Conservation (phyloP, 1,140 invertebrate species). For the Mya arenaria region DNA sequence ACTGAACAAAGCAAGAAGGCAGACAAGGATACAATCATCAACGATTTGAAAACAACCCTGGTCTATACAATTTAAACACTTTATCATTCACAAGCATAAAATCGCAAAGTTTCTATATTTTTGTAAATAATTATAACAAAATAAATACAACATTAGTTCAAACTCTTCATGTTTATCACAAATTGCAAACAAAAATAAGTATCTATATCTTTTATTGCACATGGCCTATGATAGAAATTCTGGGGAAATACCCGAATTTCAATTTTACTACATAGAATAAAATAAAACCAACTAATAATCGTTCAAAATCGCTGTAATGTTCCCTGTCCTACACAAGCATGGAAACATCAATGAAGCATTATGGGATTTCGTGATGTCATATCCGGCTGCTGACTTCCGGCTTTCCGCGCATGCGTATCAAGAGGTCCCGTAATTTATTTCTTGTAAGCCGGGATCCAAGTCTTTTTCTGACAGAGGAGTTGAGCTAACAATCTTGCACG, state of each 20-base stretch:
- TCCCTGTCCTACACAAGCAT: constrained; percentile 32
- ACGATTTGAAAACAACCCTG: constrained; percentile 49
- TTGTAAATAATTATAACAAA: constrained; percentile 51
- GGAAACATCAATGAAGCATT: constrained; percentile 39
- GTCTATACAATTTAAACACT: constrained; percentile 46
- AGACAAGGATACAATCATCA: constrained; percentile 41
- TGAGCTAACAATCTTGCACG: background rate
- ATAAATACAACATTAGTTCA: constrained; percentile 50
- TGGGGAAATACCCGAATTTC: background rate
- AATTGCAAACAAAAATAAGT: constrained; percentile 47
- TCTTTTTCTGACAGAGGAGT: background rate
- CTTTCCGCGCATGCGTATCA: background rate
- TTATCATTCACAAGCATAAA: constrained; percentile 4
- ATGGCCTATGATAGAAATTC: constrained; percentile 52
- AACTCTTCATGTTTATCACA: constrained; percentile 42
- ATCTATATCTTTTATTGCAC: constrained; percentile 55
- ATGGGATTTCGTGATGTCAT: background rate
- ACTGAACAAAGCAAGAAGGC: background rate
- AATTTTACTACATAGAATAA: background rate
- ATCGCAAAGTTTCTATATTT: background rate
- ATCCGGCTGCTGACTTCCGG: constrained; percentile 2
- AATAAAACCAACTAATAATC: constrained; percentile 27
- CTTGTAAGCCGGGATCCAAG: background rate
- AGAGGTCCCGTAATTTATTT: too few species aligned
- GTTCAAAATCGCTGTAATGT: background rate